phyloP scores from a whole-genome alignment of 1,140 invertebrate species.

The Leptinotarsa defecta region DNA sequence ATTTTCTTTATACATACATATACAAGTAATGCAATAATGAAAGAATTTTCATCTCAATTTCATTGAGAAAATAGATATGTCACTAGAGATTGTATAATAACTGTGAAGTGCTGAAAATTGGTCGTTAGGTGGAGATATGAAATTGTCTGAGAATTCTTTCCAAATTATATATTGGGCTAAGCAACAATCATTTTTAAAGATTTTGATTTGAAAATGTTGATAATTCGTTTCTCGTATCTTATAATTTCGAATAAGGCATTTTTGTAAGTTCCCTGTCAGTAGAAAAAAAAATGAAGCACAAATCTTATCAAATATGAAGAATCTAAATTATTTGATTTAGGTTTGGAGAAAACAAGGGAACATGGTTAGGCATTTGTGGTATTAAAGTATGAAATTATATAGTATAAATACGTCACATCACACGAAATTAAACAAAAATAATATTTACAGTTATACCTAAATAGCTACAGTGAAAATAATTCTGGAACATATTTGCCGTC shows the following conservation, averaged over 20 bases:
- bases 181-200: constrained; percentile 26
- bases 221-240: constrained; percentile 7
- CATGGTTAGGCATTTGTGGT: constrained; percentile 32
- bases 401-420: constrained; percentile 34
- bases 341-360: constrained; percentile 12
- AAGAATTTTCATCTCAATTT: not conserved
- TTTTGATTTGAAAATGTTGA: constrained; percentile 6
- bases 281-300: not conserved
- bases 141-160: constrained; percentile 4
- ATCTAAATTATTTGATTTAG: no score
- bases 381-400: constrained; percentile 23
- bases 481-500: not conserved
- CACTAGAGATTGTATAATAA: not conserved
- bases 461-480: not conserved
- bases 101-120: not conserved
- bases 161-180: constrained; percentile 20
- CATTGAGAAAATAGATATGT: not conserved
- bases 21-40: constrained; percentile 25
- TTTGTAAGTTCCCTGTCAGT: constrained; percentile 12
- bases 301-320: no score
- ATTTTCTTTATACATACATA: constrained; percentile 32
- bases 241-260: constrained; percentile 23
- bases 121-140: not conserved
- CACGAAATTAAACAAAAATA: constrained; percentile 27
- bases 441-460: constrained; percentile 30